phyloP scores from a whole-genome alignment of 2,797 vertebrate species.

The Phalanger gymnotis region DNA sequence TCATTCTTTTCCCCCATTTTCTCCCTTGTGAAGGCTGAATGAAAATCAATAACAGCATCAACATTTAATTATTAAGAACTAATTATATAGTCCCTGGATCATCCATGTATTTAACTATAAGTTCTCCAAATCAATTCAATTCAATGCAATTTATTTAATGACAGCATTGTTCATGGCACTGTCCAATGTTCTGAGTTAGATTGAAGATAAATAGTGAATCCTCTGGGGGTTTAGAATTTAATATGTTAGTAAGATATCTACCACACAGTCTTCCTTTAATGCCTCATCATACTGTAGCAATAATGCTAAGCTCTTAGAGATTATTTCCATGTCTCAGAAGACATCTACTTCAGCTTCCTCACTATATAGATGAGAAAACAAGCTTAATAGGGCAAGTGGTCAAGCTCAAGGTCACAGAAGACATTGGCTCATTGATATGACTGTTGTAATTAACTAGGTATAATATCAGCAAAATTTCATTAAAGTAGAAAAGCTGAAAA shows the following conservation, averaged over 20 bases:
- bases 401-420: no score
- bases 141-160: conserved; percentile 11
- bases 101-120: conserved; percentile 33
- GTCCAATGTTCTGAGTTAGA: neutral
- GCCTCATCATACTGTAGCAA: neutral
- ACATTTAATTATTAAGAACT: neutral
- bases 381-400: no score
- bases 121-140: conserved; percentile 40
- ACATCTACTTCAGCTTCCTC: neutral
- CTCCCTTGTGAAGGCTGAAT: conserved; percentile 19
- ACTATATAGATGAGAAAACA: neutral
- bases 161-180: conserved; percentile 8
- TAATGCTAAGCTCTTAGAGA: neutral
- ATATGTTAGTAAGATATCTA: neutral
- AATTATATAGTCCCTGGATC: neutral
- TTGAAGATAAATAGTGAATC: neutral
- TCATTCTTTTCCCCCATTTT: conserved; percentile 27
- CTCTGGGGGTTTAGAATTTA: neutral
- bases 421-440: no score
- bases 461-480: neutral
- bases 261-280: neutral
- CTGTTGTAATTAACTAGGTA: neutral
- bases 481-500: neutral
- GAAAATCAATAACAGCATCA: conserved; percentile 13
- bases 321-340: neutral